Evolutionary conservation across 2,113 vertebrate genomes (phyloP).

Genomic region (Osmerus eperlanus): DNA sequence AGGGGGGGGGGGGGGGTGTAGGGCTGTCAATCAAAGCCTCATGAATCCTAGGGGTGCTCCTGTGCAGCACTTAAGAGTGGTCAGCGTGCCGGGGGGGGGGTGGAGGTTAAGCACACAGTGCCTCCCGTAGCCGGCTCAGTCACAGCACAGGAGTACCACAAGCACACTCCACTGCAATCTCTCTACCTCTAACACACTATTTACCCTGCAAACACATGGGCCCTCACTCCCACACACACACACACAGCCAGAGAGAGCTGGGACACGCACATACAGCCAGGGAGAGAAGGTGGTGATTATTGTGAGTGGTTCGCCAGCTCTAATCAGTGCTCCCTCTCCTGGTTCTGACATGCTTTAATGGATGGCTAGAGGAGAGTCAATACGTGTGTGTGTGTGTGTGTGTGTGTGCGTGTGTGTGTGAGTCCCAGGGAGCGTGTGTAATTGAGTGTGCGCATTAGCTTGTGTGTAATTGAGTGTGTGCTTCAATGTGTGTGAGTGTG

Average conservation of each 20-base stretch:
- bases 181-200: constrained; percentile 14
- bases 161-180: constrained; percentile 49
- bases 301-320: constrained; percentile 67
- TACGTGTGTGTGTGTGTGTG: constrained; percentile 24
- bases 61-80: constrained; percentile 1
- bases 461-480: constrained; percentile 30
- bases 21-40: neutral
- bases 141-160: constrained; percentile 28
- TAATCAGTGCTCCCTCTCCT: constrained; percentile 60
- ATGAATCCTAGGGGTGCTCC: too few species aligned
- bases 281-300: constrained; percentile 62
- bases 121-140: constrained; percentile 44
- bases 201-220: too few species aligned
- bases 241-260: constrained; percentile 24
- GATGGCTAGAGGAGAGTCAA: constrained; percentile 15
- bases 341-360: constrained; percentile 49
- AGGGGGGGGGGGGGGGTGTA: constrained; percentile 18
- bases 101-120: too few species aligned
- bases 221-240: constrained; percentile 45
- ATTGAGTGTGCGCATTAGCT: neutral
- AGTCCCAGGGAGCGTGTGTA: constrained; percentile 5
- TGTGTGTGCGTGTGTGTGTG: constrained; percentile 29
- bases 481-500: constrained; percentile 52
- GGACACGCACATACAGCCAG: constrained; percentile 16
- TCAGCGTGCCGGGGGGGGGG: neutral